Evolutionary conservation across 2,888 invertebrate species (phyloP), one percentile per base, ranked within the genome.

Genomic region (Teinopalpus imperialis): DNA sequence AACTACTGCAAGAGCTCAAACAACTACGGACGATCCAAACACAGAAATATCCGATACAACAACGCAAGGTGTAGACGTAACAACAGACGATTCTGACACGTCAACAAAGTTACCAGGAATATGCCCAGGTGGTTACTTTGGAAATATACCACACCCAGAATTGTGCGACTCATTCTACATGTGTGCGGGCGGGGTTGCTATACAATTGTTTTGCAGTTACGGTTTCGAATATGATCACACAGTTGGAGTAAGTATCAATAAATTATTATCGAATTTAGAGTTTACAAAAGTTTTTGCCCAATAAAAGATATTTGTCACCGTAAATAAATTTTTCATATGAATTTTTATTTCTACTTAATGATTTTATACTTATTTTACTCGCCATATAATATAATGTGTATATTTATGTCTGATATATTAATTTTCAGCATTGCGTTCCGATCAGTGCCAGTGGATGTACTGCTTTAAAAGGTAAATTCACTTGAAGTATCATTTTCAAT

Each of bases 111-210:
- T 16, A 2, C 6, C 12, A 3, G 3, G 4, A 14, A 1, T 66
- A 1, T 75, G 74, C 27, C 61, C 68, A 0, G 13, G 54, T 1
- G 69, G 63, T 0, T 36, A 49, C 0, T 59, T 63, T 9, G 71
- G 69, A 0, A 68, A 67, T 4, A 48, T 74, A 0, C 56, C 74
- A 0, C 70, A 77, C 32, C 72, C 75, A 0, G 48, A 55, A 3
- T 20, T 39, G 1, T 77, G 77, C 31, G 52, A 67, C 9, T 54
- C 61, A 0, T 77, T 70, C 49, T 74, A 54, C 31, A 55, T 68
- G 56, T 78, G 77, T 36, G 45, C 61, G 0, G 65, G 56, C 1
- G 75, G 73, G 0, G 42, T 51, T 1, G 53, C 67, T 0, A 49
- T 66, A n/a, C 57, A 57, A n/a, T 30, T 71, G 0, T 57, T 39